These are phyloP conservation scores for Lasioglossum zephyrum DNA, from an alignment of 2,888 invertebrate genomes.

Conservation along the genomic window DNA sequence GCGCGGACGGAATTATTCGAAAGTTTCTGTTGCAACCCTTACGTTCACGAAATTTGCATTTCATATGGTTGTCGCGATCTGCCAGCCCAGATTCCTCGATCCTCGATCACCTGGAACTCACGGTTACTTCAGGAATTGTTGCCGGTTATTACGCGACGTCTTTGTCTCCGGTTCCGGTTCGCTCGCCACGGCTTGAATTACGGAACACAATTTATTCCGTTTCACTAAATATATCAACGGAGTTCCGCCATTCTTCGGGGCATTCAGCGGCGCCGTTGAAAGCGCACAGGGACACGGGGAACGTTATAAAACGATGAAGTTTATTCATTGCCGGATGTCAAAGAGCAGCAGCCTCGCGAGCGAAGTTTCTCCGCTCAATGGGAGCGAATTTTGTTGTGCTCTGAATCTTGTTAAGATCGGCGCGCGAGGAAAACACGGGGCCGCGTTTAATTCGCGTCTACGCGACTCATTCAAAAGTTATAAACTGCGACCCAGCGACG, in stretches of 20 bases:
- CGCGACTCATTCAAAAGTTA: neutral
- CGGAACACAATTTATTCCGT: conserved; percentile 25
- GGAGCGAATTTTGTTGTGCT: neutral
- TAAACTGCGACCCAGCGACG: neutral
- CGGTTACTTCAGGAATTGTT: conserved; percentile 1
- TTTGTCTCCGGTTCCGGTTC: conserved; percentile 13
- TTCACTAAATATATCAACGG: neutral
- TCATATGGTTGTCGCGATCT: conserved; percentile 8
- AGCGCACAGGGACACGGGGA: neutral
- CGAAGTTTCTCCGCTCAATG: neutral
- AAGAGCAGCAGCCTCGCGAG: neutral
- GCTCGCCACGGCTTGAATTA: neutral
- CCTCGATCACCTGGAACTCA: neutral
- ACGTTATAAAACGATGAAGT: neutral
- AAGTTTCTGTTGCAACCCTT: conserved; percentile 45
- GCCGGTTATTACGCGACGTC: neutral
- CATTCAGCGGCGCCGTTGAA: neutral
- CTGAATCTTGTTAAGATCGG: neutral
- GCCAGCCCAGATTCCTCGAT: conserved; percentile 16
- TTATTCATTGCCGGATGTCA: conserved; percentile 14
- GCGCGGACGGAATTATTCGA: conserved; percentile 41
- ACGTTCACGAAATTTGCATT: conserved; percentile 42
- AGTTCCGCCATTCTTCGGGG: neutral
- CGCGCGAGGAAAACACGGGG: neutral
- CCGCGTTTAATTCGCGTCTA: neutral